Evolutionary conservation across 2,113 vertebrate species (phyloP).

Genomic region (Tichodroma muraria): DNA sequence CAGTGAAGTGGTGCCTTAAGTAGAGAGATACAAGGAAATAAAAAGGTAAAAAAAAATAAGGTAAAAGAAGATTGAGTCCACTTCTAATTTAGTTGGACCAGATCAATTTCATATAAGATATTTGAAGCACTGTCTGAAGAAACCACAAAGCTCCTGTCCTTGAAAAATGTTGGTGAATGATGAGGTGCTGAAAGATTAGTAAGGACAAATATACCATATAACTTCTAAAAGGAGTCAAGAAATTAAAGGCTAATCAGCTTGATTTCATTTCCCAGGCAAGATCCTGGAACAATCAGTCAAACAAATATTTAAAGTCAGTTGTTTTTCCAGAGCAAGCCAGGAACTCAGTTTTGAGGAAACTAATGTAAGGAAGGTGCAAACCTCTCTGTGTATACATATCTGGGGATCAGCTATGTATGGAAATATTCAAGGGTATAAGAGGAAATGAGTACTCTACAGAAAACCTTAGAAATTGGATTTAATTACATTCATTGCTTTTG

Average conservation of each 20-base stretch:
- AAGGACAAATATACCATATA: not conserved
- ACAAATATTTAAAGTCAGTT: not conserved
- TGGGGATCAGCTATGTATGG: not conserved
- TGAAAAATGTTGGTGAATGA: not conserved
- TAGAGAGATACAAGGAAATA: not conserved
- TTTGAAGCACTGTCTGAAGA: not conserved
- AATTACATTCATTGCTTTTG: not conserved
- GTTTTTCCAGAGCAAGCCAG: not conserved
- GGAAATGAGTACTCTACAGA: not conserved
- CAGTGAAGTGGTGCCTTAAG: not conserved
- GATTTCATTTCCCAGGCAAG: not conserved
- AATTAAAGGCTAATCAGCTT: not conserved
- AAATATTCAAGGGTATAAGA: not conserved
- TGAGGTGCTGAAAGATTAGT: not conserved
- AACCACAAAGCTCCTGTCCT: not conserved
- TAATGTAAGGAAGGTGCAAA: not conserved
- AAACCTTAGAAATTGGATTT: not conserved
- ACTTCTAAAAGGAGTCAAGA: not conserved
- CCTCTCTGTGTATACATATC: rapidly evolving
- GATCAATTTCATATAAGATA: not conserved
- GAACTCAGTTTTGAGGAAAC: not conserved
- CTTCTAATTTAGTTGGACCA: not conserved
- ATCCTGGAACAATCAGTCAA: not conserved
- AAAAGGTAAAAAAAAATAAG: too few relatives aligned
- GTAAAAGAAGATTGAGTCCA: not conserved